These are phyloP conservation scores for Eutrigla gurnardus DNA, from an alignment of 2,797 vertebrate species.

Conservation along the genomic window DNA sequence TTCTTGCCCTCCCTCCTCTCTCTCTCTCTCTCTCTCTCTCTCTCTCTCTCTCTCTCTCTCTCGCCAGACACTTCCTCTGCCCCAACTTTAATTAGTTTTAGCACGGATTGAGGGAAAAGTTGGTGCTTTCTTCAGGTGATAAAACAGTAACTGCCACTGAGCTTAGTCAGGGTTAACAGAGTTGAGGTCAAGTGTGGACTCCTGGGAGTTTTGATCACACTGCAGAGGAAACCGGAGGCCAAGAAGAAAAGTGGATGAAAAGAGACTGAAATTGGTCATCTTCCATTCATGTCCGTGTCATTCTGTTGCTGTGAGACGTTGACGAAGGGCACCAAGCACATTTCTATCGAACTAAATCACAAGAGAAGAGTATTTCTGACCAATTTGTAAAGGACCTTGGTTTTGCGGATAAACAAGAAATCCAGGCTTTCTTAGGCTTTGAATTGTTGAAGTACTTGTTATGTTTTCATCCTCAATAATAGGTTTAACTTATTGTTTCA, in stretches of 20 bases:
- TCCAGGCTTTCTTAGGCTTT: background rate
- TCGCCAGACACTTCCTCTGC: slow-evolving; percentile 53
- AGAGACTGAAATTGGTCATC: slow-evolving; percentile 19
- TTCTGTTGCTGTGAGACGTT: background rate
- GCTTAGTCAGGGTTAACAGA: slow-evolving; percentile 73
- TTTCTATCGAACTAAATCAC: background rate
- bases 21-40: slow-evolving; percentile 47
- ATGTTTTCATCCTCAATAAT: slow-evolving; percentile 15
- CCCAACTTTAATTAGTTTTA: slow-evolving; percentile 83
- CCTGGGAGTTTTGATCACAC: slow-evolving; percentile 56
- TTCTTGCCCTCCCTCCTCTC: slow-evolving; percentile 16
- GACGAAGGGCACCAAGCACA: background rate
- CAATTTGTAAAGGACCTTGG: background rate
- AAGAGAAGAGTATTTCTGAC: background rate
- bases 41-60: slow-evolving; percentile 39
- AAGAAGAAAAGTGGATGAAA: slow-evolving; percentile 5
- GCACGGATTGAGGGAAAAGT: slow-evolving; percentile 71
- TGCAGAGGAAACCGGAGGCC: slow-evolving; percentile 31
- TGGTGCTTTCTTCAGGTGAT: slow-evolving; percentile 75
- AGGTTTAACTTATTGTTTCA: slow-evolving; percentile 43
- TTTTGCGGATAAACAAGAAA: background rate
- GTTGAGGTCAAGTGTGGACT: slow-evolving; percentile 70
- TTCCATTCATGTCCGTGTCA: slow-evolving; percentile 18
- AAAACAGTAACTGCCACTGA: slow-evolving; percentile 73
- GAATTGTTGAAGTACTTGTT: background rate